A percentile compares a stretch with the other conserved stretches of the same genome.
phyloP scores from a whole-genome alignment of 2,888 invertebrate species.

The Drosophila austrosaltans region DNA sequence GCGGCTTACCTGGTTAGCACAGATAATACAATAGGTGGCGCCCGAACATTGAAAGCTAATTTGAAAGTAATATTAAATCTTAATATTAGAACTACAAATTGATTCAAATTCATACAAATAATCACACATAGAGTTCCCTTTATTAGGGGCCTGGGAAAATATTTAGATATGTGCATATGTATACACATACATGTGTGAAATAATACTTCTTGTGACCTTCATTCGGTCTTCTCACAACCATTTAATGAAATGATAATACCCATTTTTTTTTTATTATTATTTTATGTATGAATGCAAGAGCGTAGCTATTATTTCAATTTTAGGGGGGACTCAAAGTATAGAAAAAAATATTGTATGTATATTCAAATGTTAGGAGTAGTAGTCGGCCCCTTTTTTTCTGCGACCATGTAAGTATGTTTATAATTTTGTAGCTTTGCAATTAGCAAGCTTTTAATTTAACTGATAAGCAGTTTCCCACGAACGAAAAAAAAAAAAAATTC shows the following conservation, averaged over 20 bases:
- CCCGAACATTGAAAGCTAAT: neutral
- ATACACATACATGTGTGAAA: neutral
- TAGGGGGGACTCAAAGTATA: too few relatives aligned
- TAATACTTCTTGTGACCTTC: conserved; percentile 8
- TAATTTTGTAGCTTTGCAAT: conserved; percentile 5
- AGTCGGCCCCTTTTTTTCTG: too few relatives aligned
- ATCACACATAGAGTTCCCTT: neutral
- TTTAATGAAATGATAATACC: neutral
- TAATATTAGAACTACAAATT: neutral
- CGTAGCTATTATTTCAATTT: too few relatives aligned
- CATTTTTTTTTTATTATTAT: neutral
- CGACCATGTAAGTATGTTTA: neutral
- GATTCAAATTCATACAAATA: neutral
- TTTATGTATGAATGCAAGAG: too few relatives aligned
- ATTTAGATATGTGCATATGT: neutral
- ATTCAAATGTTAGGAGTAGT: too few relatives aligned
- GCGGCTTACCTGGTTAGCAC: too few relatives aligned
- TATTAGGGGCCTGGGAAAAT: conserved; percentile 3
- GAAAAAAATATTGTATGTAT: too few relatives aligned
- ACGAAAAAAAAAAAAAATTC: neutral
- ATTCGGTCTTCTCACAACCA: conserved; percentile 6
- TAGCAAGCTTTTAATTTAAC: neutral
- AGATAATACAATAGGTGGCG: neutral
- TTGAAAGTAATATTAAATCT: neutral
- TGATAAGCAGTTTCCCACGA: conserved; percentile 6